A percentile compares a stretch with the other conserved stretches of the same genome.
These are phyloP conservation scores for Procavia capensis DNA, from an alignment of 2,113 vertebrate genomes.

Conservation along the genomic window DNA sequence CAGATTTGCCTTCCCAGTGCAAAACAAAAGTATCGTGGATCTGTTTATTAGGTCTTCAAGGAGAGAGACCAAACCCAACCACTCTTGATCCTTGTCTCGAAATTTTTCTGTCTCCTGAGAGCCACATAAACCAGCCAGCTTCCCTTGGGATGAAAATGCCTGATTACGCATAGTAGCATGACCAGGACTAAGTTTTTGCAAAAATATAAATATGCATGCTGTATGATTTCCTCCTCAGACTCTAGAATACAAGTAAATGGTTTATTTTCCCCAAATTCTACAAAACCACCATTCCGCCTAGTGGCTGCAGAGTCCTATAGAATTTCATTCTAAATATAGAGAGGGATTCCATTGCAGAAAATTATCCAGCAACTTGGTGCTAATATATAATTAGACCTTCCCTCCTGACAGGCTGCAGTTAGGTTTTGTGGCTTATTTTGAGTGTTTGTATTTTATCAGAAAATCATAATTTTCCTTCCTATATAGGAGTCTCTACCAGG, in stretches of 20 bases:
- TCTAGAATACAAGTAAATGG: slow-evolving; percentile 65
- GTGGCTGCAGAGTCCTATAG: slow-evolving; percentile 21
- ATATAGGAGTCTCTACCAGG: slow-evolving; percentile 74
- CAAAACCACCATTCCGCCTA: slow-evolving; percentile 31
- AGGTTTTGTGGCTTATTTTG: slow-evolving; percentile 76
- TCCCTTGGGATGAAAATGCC: not conserved
- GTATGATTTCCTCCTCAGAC: slow-evolving; percentile 61
- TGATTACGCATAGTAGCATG: accelerated
- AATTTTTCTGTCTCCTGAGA: slow-evolving; percentile 9
- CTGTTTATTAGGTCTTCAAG: not conserved
- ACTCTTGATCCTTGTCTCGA: not conserved
- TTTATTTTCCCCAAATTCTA: slow-evolving; percentile 58
- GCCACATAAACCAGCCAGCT: not conserved
- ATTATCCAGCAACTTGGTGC: slow-evolving; percentile 59
- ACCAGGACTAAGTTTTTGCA: not conserved
- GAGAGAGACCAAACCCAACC: not conserved
- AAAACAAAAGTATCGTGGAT: not conserved
- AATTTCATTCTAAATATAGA: slow-evolving; percentile 70
- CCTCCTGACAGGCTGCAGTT: slow-evolving; percentile 58
- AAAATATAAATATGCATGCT: slow-evolving; percentile 43
- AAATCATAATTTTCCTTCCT: slow-evolving; percentile 82
- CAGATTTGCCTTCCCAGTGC: not conserved
- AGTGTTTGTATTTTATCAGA: slow-evolving; percentile 80
- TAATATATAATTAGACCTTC: slow-evolving; percentile 76
- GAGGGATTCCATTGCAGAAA: slow-evolving; percentile 64